These are phyloP conservation scores for Typhlichthys subterraneus DNA, from an alignment of 2,797 vertebrate species.

Conservation along the genomic window DNA sequence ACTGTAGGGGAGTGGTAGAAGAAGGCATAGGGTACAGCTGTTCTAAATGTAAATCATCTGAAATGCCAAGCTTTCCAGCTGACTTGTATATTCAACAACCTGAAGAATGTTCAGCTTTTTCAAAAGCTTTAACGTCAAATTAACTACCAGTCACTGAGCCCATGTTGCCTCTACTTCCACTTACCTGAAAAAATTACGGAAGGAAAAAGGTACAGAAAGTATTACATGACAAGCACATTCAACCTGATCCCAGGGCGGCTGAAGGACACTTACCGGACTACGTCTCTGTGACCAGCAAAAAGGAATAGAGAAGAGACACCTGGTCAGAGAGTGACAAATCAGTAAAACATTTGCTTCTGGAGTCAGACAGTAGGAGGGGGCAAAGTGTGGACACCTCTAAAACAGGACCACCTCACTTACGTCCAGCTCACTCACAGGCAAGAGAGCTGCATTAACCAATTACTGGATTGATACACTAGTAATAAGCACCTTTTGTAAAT, in stretches of 20 bases:
- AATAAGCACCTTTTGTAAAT: neutral
- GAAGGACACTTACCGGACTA: conserved; percentile 91
- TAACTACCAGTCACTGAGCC: conserved; percentile 6
- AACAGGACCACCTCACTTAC: no score
- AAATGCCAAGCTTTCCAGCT: conserved; percentile 23
- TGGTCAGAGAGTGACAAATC: conserved; percentile 96
- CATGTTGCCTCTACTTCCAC: conserved; percentile 21
- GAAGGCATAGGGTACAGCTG: conserved; percentile 57
- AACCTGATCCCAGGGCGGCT: conserved; percentile 32
- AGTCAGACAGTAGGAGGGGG: conserved; percentile 17
- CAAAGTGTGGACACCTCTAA: neutral
- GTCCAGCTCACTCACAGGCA: no score
- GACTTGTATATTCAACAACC: no score
- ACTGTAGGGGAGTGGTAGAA: conserved; percentile 41
- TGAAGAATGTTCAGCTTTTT: neutral
- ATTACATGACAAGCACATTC: conserved; percentile 8
- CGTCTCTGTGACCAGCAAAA: conserved; percentile 99
- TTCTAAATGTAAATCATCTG: conserved; percentile 37
- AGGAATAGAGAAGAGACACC: conserved; percentile 98
- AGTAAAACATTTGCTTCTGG: conserved; percentile 72
- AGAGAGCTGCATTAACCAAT: no score
- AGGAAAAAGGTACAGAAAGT: conserved; percentile 27
- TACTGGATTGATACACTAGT: no score
- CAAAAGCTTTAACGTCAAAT: no score
- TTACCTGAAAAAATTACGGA: conserved; percentile 2